phyloP scores from a whole-genome alignment of 2,113 vertebrate genomes.

The Anolis carolinensis region DNA sequence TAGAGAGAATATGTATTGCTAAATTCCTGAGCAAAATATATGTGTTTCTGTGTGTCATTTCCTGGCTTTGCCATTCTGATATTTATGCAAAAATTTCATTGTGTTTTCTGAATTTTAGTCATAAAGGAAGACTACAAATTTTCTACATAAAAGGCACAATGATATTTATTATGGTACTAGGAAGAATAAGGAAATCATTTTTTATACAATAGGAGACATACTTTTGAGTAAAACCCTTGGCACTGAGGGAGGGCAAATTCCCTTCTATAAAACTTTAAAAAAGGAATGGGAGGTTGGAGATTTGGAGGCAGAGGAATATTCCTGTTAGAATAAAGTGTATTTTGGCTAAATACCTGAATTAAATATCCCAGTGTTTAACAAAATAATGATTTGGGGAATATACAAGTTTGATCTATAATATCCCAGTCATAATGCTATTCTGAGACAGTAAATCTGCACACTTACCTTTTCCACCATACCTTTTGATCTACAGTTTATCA shows the following conservation, averaged over 20 bases:
- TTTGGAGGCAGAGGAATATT: slow-evolving; percentile 26
- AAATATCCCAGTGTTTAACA: slow-evolving; percentile 57
- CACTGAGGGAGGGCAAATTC: slow-evolving; percentile 29
- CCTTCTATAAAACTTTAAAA: slow-evolving; percentile 37
- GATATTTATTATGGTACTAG: slow-evolving; percentile 66
- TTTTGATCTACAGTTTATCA: slow-evolving; percentile 42
- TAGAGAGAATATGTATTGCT: slow-evolving; percentile 13
- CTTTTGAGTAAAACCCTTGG: slow-evolving; percentile 62
- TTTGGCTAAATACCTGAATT: slow-evolving; percentile 4
- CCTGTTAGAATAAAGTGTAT: slow-evolving; percentile 56
- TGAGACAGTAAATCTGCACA: background rate
- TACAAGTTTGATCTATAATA: slow-evolving; percentile 45
- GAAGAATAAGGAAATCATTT: slow-evolving; percentile 63
- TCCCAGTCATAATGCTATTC: slow-evolving; percentile 33
- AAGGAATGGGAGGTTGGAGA: slow-evolving; percentile 34
- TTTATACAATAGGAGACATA: slow-evolving; percentile 63
- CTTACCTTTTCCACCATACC: slow-evolving; percentile 39
- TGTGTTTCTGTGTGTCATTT: slow-evolving; percentile 50
- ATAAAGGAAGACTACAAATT: slow-evolving; percentile 64
- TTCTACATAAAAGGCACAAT: slow-evolving; percentile 72
- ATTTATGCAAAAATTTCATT: slow-evolving; percentile 61
- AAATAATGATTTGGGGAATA: slow-evolving; percentile 21
- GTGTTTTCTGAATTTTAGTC: background rate
- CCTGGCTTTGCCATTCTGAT: slow-evolving; percentile 57
- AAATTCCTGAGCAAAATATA: slow-evolving; percentile 59